Conservation (phyloP, 1,140 invertebrate species). For the Cydia fagiglandana region DNA sequence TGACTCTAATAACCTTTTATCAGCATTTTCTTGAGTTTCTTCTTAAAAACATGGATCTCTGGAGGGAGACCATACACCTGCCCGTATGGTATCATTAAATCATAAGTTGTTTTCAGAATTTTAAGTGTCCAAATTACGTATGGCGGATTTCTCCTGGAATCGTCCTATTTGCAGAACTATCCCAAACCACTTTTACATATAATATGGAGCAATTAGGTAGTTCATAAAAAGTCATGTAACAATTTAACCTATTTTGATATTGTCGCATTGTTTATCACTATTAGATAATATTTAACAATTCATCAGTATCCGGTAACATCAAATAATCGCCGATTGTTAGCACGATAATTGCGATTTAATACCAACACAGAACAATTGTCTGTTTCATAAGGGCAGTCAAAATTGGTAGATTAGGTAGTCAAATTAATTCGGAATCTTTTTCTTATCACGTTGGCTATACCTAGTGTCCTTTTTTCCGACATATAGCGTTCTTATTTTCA, state of each 20-base stretch:
- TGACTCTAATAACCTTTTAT: neutral
- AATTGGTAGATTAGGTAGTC: neutral
- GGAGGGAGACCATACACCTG: neutral
- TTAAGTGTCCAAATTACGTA: too few species aligned
- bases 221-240: slow-evolving; percentile 39
- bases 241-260: slow-evolving; percentile 70
- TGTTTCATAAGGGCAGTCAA: slow-evolving; percentile 25
- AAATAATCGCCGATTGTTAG: slow-evolving; percentile 19
- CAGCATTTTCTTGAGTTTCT: neutral
- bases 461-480: too few species aligned
- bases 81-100: neutral
- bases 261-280: slow-evolving; percentile 71
- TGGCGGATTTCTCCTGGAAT: neutral
- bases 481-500: too few species aligned
- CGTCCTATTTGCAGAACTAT: neutral
- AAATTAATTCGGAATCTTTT: too few species aligned
- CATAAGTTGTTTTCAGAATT: neutral
- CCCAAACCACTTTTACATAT: neutral
- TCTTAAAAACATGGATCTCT: neutral
- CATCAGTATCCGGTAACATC: slow-evolving; percentile 29
- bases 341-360: neutral
- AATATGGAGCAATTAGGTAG: neutral
- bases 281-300: slow-evolving; percentile 46
- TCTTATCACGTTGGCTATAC: too few species aligned
- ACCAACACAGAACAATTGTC: neutral